Evolutionary conservation across 2,888 invertebrate species (phyloP).

Genomic region (Ichneumoninae sp.): DNA sequence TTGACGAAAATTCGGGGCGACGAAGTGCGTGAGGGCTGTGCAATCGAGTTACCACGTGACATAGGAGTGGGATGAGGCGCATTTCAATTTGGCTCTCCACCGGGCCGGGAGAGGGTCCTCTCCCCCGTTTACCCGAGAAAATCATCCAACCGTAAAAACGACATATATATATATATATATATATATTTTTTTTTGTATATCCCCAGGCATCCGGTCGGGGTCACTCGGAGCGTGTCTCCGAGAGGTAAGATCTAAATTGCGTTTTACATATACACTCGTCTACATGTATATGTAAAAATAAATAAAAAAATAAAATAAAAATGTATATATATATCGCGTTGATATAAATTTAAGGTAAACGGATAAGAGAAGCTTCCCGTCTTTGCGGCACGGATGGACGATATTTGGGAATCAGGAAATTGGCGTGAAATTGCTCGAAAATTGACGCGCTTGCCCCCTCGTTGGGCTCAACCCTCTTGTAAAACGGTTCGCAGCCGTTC

Average conservation of each 20-base stretch:
- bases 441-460: conserved; percentile 72
- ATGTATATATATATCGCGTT: neutral
- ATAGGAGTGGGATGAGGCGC: conserved; percentile 7
- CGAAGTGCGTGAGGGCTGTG: conserved; percentile 2
- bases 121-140: conserved; percentile 48
- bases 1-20: neutral
- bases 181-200: conserved; percentile 11
- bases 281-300: conserved; percentile 1
- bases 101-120: conserved; percentile 29
- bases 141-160: conserved; percentile 32
- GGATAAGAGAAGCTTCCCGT: conserved; percentile 15
- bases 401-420: conserved; percentile 77
- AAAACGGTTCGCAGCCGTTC: conserved; percentile 22
- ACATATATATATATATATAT: neutral
- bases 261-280: conserved; percentile 8
- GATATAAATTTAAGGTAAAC: conserved; percentile 36
- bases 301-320: no score
- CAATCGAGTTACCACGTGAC: conserved; percentile 9
- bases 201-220: conserved; percentile 39
- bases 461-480: conserved; percentile 45
- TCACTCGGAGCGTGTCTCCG: conserved; percentile 52
- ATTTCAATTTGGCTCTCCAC: conserved; percentile 41
- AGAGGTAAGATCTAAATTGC: conserved; percentile 30
- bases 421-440: conserved; percentile 82
- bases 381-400: conserved; percentile 15